Evolutionary conservation across 2,888 invertebrate genomes (phyloP).

Genomic region (Melinaea menophilus): DNA sequence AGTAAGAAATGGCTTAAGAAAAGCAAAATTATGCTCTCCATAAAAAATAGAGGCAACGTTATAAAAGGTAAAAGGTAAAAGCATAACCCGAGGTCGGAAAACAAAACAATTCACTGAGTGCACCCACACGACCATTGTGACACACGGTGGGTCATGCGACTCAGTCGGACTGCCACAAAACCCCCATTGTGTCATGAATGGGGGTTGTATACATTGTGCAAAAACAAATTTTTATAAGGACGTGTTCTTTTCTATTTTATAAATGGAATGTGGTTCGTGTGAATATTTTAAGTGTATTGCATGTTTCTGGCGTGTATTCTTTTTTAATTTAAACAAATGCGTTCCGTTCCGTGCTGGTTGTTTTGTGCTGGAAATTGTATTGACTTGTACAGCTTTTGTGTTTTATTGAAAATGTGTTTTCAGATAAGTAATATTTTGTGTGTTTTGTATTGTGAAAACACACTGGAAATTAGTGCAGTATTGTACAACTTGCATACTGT

Average conservation of each 20-base stretch:
- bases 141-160: conserved; percentile 60
- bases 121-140: conserved; percentile 56
- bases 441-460: not conserved
- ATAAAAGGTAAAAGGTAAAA: conserved; percentile 46
- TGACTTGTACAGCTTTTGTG: conserved; percentile 30
- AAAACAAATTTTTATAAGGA: conserved; percentile 73
- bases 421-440: conserved; percentile 2
- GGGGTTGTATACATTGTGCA: conserved; percentile 68
- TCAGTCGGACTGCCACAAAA: conserved; percentile 55
- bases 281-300: conserved; percentile 66
- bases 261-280: conserved; percentile 60
- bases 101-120: conserved; percentile 74
- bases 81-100: conserved; percentile 45
- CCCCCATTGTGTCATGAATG: conserved; percentile 69
- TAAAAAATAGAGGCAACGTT: conserved; percentile 46
- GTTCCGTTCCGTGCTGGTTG: conserved; percentile 40
- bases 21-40: conserved; percentile 46
- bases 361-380: conserved; percentile 36
- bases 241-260: conserved; percentile 57
- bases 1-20: conserved; percentile 43
- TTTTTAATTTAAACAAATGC: conserved; percentile 66
- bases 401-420: conserved; percentile 18
- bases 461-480: not conserved
- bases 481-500: not conserved
- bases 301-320: conserved; percentile 46